Conservation (phyloP, 2,888 invertebrate genomes). For the Meloe dianella region DNA sequence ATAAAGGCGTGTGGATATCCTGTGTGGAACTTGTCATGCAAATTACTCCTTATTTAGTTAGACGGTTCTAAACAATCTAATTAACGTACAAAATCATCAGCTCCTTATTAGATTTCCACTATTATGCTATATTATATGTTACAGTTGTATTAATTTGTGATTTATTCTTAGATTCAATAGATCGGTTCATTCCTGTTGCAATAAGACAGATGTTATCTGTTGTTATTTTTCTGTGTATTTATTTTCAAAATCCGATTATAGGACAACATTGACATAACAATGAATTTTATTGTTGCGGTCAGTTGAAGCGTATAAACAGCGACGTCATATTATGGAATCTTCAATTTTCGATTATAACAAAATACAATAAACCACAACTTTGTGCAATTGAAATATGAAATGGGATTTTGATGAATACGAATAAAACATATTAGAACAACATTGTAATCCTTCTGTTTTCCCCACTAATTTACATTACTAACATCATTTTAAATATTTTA, state of each 20-base stretch:
- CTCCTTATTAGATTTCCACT: neutral
- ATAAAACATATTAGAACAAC: neutral
- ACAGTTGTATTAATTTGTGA: no score
- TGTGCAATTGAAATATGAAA: neutral
- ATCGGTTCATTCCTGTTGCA: neutral
- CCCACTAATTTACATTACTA: no score
- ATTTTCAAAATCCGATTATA: neutral
- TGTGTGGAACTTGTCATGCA: constrained; percentile 43
- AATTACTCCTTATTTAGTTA: constrained; percentile 29
- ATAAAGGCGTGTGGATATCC: constrained; percentile 34
- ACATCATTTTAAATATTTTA: no score
- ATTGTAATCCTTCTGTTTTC: neutral
- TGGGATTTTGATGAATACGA: neutral
- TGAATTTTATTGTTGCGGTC: neutral
- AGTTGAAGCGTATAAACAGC: constrained; percentile 3
- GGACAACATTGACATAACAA: neutral
- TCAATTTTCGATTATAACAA: constrained; percentile 8
- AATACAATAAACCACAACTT: neutral
- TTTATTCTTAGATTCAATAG: neutral
- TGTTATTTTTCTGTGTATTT: neutral
- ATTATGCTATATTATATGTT: neutral
- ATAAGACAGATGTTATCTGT: neutral
- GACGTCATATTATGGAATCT: neutral
- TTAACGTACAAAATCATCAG: neutral
- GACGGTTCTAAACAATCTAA: constrained; percentile 4